phyloP scores from a whole-genome alignment of 2,113 vertebrate species.

The Microtus pennsylvanicus region DNA sequence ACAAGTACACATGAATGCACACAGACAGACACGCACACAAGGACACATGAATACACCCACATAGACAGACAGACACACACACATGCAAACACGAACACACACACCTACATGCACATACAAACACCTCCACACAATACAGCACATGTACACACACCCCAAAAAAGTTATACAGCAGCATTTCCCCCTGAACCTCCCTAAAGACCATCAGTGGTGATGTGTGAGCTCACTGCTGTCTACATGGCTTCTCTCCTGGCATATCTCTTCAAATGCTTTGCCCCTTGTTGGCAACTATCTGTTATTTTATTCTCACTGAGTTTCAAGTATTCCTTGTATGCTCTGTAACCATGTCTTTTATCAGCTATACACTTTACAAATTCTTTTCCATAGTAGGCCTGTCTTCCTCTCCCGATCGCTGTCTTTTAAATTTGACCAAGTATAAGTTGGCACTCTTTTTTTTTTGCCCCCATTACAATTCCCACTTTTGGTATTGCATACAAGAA shows the following conservation, averaged over 20 bases:
- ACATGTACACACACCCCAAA: neutral
- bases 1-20: too few relatives aligned
- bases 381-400: neutral
- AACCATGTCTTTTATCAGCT: neutral
- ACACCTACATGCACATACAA: neutral
- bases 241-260: neutral
- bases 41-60: neutral
- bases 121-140: neutral
- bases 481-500: slow-evolving; percentile 19
- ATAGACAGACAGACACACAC: neutral
- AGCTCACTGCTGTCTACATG: neutral
- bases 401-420: neutral
- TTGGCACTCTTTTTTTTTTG: neutral
- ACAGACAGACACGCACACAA: too few relatives aligned
- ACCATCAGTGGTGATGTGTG: neutral
- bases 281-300: neutral
- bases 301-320: neutral
- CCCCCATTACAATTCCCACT: neutral
- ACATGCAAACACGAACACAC: too few relatives aligned
- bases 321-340: neutral
- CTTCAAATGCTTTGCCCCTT: neutral
- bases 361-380: neutral
- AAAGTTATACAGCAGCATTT: accelerated
- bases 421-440: slow-evolving; percentile 42
- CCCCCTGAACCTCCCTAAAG: neutral